A percentile compares a stretch with the other conserved stretches of the same genome.
These are phyloP conservation scores for Lasioglossum lativentre DNA, from an alignment of 2,888 invertebrate species.

Conservation along the genomic window DNA sequence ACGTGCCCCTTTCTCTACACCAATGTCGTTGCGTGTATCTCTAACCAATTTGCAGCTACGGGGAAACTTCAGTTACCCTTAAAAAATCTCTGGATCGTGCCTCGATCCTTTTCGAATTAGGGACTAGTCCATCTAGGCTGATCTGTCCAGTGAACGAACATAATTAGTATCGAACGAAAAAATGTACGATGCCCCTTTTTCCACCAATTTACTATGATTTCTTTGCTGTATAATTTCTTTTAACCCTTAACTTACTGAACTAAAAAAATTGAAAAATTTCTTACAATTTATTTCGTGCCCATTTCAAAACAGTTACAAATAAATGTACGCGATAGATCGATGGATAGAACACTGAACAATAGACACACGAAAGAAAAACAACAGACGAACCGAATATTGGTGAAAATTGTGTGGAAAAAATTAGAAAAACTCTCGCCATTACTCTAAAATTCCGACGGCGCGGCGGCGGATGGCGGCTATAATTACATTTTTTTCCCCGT, in stretches of 20 bases:
- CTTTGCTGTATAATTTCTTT: no score
- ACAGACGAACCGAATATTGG: background rate
- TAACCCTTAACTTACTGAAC: no score
- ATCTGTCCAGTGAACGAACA: background rate
- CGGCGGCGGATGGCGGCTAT: no score
- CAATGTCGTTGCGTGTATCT: slow-evolving; percentile 37
- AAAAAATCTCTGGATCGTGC: background rate
- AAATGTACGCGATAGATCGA: background rate
- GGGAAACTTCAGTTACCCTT: slow-evolving; percentile 12
- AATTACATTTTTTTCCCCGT: background rate
- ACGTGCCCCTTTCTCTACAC: slow-evolving; percentile 70
- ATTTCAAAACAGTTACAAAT: background rate
- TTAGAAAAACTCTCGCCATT: background rate
- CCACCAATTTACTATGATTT: no score
- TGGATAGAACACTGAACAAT: background rate
- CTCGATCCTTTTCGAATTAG: background rate
- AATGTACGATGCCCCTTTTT: no score
- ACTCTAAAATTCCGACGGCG: background rate
- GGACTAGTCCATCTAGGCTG: background rate
- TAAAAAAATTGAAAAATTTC: no score
- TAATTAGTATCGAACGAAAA: background rate
- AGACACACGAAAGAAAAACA: background rate
- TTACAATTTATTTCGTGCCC: no score
- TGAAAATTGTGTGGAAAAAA: background rate
- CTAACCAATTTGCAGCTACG: slow-evolving; percentile 37